Conservation (phyloP, 2,888 invertebrate species). For the Hesperia comma region DNA sequence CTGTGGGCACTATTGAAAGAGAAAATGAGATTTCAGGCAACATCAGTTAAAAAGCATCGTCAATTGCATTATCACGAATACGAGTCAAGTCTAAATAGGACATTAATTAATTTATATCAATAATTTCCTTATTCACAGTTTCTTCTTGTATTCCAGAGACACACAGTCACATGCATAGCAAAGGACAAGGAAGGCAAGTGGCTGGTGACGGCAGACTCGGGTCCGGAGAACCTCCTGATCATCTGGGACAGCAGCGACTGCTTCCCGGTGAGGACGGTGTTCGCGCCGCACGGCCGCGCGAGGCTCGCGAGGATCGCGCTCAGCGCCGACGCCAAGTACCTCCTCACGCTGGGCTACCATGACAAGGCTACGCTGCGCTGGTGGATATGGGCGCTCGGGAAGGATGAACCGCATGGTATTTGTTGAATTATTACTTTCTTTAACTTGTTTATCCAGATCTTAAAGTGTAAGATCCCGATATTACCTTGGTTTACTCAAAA, state of each 20-base stretch:
- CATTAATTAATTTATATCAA: no score
- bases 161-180: slow-evolving; percentile 77
- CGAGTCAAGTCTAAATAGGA: no score
- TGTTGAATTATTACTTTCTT: neutral
- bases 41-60: no score
- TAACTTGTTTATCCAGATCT: no score
- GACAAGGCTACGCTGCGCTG: slow-evolving; percentile 74
- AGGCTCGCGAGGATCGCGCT: slow-evolving; percentile 70
- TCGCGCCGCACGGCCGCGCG: slow-evolving; percentile 75
- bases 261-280: slow-evolving; percentile 81
- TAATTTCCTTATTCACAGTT: no score
- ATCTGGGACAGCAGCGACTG: slow-evolving; percentile 83
- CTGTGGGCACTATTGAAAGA: no score
- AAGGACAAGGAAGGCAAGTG: slow-evolving; percentile 79
- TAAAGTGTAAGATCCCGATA: no score
- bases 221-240: slow-evolving; percentile 81
- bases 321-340: slow-evolving; percentile 83
- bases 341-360: slow-evolving; percentile 81
- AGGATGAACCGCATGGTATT: slow-evolving; percentile 80
- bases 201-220: slow-evolving; percentile 85
- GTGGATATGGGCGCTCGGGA: slow-evolving; percentile 86
- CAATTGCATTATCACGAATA: no score
- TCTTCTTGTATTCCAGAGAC: slow-evolving; percentile 64
- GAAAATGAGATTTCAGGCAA: no score
- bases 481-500: no score